phyloP scores from a whole-genome alignment of 2,113 vertebrate species.

The Bufo gargarizans region DNA sequence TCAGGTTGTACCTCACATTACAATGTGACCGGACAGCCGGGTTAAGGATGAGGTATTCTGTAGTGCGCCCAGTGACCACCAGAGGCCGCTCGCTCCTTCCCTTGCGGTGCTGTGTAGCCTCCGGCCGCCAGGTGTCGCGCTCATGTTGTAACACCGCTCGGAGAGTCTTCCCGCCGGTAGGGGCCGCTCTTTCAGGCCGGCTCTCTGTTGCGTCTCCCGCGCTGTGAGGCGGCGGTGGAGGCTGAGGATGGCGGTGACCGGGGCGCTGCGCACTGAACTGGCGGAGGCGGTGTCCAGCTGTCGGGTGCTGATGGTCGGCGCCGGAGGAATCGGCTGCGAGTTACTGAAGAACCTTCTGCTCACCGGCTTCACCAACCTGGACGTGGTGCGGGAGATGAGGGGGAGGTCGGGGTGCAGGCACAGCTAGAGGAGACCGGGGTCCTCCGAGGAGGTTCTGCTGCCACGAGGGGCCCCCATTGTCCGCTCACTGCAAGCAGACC shows the following conservation, averaged over 20 bases:
- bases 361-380: slow-evolving; percentile 90
- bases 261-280: slow-evolving; percentile 83
- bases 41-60: neutral
- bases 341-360: slow-evolving; percentile 94
- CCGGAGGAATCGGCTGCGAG: slow-evolving; percentile 94
- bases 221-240: slow-evolving; percentile 17
- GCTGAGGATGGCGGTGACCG: slow-evolving; percentile 76
- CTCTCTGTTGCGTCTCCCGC: slow-evolving; percentile 36
- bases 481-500: too few species aligned
- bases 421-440: neutral
- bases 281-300: slow-evolving; percentile 82
- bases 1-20: too few species aligned
- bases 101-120: neutral
- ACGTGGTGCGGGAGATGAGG: slow-evolving; percentile 80
- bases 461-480: too few species aligned
- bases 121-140: neutral
- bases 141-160: neutral
- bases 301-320: slow-evolving; percentile 88
- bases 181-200: neutral
- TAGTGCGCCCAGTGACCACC: neutral
- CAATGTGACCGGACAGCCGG: too few species aligned
- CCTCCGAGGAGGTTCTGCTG: too few species aligned
- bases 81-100: neutral
- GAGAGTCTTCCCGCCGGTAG: neutral
- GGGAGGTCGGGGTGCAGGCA: neutral